These are phyloP conservation scores for Agrochola lychnidis DNA, from an alignment of 2,888 invertebrate genomes.

Conservation along the genomic window DNA sequence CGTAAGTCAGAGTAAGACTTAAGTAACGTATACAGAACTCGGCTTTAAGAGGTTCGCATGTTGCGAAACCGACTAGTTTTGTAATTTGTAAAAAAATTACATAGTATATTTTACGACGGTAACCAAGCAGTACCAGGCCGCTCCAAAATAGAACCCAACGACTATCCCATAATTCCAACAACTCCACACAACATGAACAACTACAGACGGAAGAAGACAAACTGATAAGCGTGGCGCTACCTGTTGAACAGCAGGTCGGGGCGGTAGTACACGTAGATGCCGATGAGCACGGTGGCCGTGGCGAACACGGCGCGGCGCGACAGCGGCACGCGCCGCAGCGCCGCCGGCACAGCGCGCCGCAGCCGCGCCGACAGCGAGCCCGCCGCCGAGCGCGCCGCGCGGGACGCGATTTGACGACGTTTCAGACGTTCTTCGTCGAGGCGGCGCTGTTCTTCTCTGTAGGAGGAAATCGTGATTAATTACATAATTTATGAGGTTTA, in stretches of 20 bases:
- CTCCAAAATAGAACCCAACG: not conserved
- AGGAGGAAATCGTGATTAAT: too few species aligned
- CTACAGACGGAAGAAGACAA: slow-evolving; percentile 84
- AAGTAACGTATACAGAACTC: not conserved
- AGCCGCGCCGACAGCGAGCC: slow-evolving; percentile 60
- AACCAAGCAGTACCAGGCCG: not conserved
- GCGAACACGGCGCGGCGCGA: slow-evolving; percentile 87
- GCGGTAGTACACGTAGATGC: slow-evolving; percentile 91
- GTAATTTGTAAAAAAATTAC: not conserved
- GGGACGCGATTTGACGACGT: slow-evolving; percentile 81
- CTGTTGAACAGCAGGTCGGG: slow-evolving; percentile 85
- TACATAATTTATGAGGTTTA: too few species aligned
- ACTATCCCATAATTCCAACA: slow-evolving; percentile 39
- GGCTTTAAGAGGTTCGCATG: not conserved
- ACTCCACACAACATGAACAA: slow-evolving; percentile 4
- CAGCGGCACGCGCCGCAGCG: slow-evolving; percentile 84
- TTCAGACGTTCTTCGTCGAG: slow-evolving; percentile 90
- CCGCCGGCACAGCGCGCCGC: slow-evolving; percentile 70
- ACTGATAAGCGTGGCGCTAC: slow-evolving; percentile 87
- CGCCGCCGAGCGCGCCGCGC: slow-evolving; percentile 42
- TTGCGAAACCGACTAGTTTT: not conserved
- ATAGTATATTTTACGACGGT: not conserved
- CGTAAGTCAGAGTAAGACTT: not conserved
- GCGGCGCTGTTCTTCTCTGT: slow-evolving; percentile 91
- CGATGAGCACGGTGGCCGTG: slow-evolving; percentile 90